Evolutionary conservation across 2,888 invertebrate species (phyloP), one percentile per base, ranked within the genome.

Genomic region (Rhingia rostrata): DNA sequence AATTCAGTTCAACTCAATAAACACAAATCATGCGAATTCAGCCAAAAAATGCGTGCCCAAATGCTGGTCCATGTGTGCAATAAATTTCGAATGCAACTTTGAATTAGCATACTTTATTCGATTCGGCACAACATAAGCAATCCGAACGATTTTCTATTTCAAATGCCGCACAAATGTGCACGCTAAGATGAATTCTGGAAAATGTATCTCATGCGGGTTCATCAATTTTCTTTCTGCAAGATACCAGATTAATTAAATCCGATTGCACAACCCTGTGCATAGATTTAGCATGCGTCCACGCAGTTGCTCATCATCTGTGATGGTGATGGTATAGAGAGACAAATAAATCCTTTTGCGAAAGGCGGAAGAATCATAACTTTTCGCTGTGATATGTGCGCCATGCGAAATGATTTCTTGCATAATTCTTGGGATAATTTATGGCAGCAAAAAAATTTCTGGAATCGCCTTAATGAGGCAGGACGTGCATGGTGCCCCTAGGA

Each of bases 311-410:
- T 60, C 45, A 60, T 60, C 69, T 1, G 7, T 22, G 30, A 4
- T 56, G 33, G 54, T 64, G 56, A 54, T 43, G n/a, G 4, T 53
- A 54, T 53, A 22, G 53, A 45, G 60, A 79, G 66, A 80, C 84
- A 84, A 74, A 84, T 84, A 84, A 84, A 80, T 84, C 84, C 84
- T 80, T 79, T 84, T 75, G 84, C 70, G 66, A 49, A 70, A 84
- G 80, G 74, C 84, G 84, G 79, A 80, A 80, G 80, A 69, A 54
- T 66, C 22, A 56, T 14, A 51, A 66, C 43, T 66, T 32, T 22
- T 22, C 22, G 22, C 22, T 22, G 2, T 2, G 22, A 22, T 22
- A 22, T 22, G 9, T 41, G 7, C 41, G 22, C 30, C 9, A 22
- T 7, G 63, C 67, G 69, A 54, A 74, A 83, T 74, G 58, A 74